Evolutionary conservation across 2,797 vertebrate genomes (phyloP).

Genomic region (Sciurus vulgaris): DNA sequence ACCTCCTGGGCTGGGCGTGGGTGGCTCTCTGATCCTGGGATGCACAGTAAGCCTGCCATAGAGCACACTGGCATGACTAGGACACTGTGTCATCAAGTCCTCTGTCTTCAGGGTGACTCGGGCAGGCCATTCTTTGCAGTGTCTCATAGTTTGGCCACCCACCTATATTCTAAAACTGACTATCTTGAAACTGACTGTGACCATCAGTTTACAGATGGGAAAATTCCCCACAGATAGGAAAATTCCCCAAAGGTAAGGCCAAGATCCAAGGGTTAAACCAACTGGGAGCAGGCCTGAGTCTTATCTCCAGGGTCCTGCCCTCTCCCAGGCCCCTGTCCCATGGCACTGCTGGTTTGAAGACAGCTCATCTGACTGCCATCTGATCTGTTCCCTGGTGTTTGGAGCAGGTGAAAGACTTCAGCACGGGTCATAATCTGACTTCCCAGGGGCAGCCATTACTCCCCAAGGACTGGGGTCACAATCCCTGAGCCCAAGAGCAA

Average conservation of each 20-base stretch:
- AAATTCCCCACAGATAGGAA: neutral
- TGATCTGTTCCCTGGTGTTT: neutral
- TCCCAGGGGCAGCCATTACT: too few species aligned
- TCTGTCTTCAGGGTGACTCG: neutral
- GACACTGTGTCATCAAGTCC: neutral
- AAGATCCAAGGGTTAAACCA: neutral
- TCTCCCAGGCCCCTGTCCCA: too few species aligned
- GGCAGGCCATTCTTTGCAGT: neutral
- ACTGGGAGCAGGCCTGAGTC: neutral
- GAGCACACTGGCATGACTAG: fast-evolving
- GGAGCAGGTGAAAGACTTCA: neutral
- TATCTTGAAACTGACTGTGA: neutral
- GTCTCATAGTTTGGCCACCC: neutral
- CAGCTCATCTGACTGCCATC: neutral
- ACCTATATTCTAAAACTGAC: neutral
- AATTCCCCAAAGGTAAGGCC: neutral
- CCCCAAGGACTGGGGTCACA: neutral
- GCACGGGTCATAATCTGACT: neutral
- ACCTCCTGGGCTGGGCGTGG: neutral
- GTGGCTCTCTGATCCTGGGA: fast-evolving
- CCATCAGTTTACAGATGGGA: neutral
- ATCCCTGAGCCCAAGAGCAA: neutral
- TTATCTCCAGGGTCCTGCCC: too few species aligned
- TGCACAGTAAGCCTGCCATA: neutral
- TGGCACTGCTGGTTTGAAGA: neutral